Base-by-base conservation (phyloP, 2,797 vertebrate species). In the Lepilemur ruficaudatus region DNA sequence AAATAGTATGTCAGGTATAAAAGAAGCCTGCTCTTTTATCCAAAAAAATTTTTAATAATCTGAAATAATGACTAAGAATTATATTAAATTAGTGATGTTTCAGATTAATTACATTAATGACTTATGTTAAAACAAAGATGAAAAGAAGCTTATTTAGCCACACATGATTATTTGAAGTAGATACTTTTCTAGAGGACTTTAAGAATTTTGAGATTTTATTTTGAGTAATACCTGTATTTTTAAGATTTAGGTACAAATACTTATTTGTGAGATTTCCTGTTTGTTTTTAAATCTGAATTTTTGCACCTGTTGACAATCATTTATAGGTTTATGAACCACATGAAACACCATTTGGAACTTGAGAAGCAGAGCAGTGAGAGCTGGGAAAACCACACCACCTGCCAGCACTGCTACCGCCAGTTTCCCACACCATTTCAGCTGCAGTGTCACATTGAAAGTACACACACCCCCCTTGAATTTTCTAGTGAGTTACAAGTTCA, bases 321-420 rank as follows among this genome's bases (percentile, higher is more conserved):
- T 96, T 95, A 17, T 98, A 99, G 99, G 98, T 99, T 99, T 98
- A 99, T 99, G 99, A 99, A 99, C 98, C 99, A 99, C 98, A 99
- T 99, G 99, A 99, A 99, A 90, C 99, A 99, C 97, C 99, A 99
- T 97, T 98, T 99, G 98, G 99, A 99, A 98, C 99, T 99, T 87
- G 99, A 99, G 97, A 99, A 99, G 98, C 99, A 99, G 98, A 99
- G 99, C 98, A 99, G 99, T 32, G 99, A 99, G 98, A 99, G 99
- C 38, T 99, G 99, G 99, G 99, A 99, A 97, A 99, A 99, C 98
- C 99, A 99, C 98, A 99, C 99, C 65, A 99, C 99, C 30, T 99
- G 99, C 97, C 99, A 99, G 98, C 99, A 99, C 98, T 99, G 99
- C 98, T 99, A 99, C 98, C 98, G 99, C 0, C 99, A 99, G 98